Evolutionary conservation across 2,888 invertebrate genomes (phyloP).

Genomic region (Euproctis similis): DNA sequence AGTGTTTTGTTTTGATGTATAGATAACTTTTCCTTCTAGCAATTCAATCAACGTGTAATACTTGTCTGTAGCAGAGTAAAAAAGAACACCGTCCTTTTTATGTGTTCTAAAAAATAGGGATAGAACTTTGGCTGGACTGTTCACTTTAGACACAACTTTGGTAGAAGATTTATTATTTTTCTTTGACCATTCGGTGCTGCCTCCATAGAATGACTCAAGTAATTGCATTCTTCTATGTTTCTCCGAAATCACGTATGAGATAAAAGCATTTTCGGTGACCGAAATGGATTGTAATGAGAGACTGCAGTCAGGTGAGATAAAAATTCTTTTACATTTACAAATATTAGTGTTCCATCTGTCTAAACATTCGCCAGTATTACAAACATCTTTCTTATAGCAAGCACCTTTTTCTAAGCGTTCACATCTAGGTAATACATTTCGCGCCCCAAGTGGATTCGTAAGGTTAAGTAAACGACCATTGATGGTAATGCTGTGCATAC

Average conservation of each 20-base stretch:
- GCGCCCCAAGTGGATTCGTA: constrained; percentile 83
- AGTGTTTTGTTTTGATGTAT: constrained; percentile 85
- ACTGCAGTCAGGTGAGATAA: constrained; percentile 87
- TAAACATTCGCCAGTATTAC: constrained; percentile 81
- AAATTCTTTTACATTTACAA: constrained; percentile 81
- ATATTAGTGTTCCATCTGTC: constrained; percentile 89
- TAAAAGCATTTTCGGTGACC: constrained; percentile 84
- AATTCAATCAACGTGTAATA: constrained; percentile 90
- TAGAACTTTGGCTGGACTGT: constrained; percentile 80
- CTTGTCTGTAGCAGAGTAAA: constrained; percentile 90
- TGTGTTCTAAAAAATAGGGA: constrained; percentile 89
- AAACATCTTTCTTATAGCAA: constrained; percentile 76
- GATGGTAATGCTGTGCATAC: constrained; percentile 91
- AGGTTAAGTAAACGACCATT: constrained; percentile 90
- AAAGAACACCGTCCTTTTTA: constrained; percentile 84
- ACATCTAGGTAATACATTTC: constrained; percentile 85
- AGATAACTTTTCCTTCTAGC: constrained; percentile 83
- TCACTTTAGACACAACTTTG: constrained; percentile 47
- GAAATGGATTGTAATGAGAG: constrained; percentile 86
- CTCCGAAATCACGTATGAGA: constrained; percentile 87
- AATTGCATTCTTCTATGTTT: constrained; percentile 91
- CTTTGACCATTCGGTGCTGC: constrained; percentile 81
- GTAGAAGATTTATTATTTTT: constrained; percentile 36
- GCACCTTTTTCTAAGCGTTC: constrained; percentile 80
- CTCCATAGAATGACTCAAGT: constrained; percentile 85